phyloP scores from a whole-genome alignment of 1,140 invertebrate species.

The Aphis craccivora region DNA sequence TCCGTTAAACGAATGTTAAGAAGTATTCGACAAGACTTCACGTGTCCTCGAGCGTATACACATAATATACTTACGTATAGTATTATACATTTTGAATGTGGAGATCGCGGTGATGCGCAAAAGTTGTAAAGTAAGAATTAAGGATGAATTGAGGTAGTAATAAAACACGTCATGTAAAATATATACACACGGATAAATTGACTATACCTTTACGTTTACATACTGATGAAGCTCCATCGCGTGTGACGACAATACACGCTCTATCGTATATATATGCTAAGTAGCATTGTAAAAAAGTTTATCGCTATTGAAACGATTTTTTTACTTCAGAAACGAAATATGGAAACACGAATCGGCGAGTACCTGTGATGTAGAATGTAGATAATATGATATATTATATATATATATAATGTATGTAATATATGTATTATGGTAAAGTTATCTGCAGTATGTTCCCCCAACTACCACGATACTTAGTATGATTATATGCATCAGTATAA shows the following conservation, averaged over 20 bases:
- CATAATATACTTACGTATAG: background rate
- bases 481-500: background rate
- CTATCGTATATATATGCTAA: background rate
- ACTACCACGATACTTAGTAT: background rate
- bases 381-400: background rate
- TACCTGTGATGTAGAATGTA: background rate
- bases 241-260: background rate
- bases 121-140: slow-evolving; percentile 23
- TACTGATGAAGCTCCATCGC: background rate
- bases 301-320: slow-evolving; percentile 4
- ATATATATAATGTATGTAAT: background rate
- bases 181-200: background rate
- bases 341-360: background rate
- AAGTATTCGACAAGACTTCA: background rate
- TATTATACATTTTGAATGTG: background rate
- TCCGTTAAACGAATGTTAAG: background rate
- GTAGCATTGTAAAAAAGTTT: background rate
- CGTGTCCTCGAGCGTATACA: background rate
- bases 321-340: slow-evolving; percentile 9
- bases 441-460: background rate
- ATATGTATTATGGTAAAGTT: background rate
- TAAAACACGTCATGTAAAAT: background rate
- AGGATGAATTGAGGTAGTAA: background rate
- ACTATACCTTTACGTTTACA: background rate
- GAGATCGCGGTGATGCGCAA: background rate